Conservation (phyloP, 2,797 vertebrate species). For the Vespertilio murinus region DNA sequence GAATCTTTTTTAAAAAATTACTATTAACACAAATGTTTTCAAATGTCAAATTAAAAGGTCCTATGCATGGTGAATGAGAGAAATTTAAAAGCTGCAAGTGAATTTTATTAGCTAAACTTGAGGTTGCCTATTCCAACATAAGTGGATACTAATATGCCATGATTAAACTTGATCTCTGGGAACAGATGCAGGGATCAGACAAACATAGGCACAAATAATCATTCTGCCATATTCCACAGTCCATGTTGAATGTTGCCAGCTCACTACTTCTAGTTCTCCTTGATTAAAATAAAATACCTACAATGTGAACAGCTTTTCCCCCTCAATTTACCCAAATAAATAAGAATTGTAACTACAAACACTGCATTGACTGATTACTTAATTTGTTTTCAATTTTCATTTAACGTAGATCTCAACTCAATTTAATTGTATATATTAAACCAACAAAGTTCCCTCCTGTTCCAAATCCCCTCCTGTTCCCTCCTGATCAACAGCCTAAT, state of each 20-base stretch:
- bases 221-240: constrained; percentile 17
- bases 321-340: constrained; percentile 15
- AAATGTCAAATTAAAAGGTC: constrained; percentile 53
- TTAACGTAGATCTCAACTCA: constrained; percentile 61
- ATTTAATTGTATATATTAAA: constrained; percentile 62
- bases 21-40: constrained; percentile 43
- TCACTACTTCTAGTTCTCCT: not conserved
- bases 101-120: not conserved
- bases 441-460: constrained; percentile 41
- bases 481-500: constrained; percentile 55
- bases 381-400: constrained; percentile 70
- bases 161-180: constrained; percentile 20
- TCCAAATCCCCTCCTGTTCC: constrained; percentile 66
- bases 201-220: constrained; percentile 38
- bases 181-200: not conserved
- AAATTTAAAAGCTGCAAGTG: constrained; percentile 19
- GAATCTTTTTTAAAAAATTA: not conserved
- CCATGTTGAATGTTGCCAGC: constrained; percentile 37
- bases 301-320: not conserved
- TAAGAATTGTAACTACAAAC: constrained; percentile 27
- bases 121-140: not conserved
- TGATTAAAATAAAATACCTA: constrained; percentile 58
- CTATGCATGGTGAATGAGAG: not conserved
- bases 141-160: not conserved
- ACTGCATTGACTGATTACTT: constrained; percentile 64